Conservation (phyloP, 30 jellyfish, hydroid and myxozoan genomes). For the Nemopilema nomurai region DNA sequence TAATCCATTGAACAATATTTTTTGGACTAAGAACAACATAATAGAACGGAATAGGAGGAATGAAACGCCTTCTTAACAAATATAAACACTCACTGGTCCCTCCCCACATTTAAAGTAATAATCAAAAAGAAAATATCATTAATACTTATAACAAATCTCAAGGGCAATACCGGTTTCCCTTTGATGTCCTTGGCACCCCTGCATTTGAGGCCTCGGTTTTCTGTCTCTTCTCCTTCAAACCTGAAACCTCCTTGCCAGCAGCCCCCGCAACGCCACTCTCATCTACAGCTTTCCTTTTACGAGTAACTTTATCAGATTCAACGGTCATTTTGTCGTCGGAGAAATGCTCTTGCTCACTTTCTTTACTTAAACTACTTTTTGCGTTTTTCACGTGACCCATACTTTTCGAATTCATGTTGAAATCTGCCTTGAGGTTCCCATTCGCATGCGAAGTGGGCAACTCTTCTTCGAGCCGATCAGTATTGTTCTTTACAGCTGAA, state of each 20-base stretch:
- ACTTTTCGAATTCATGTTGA: background rate
- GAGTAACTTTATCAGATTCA: background rate
- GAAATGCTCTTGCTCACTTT: background rate
- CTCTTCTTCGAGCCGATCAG: background rate
- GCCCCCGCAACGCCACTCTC: constrained; percentile 5
- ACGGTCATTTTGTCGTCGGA: background rate
- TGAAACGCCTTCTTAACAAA: too few species aligned
- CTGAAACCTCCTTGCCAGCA: constrained; percentile 16
- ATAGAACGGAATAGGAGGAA: too few species aligned
- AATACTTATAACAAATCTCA: too few species aligned
- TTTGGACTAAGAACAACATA: too few species aligned
- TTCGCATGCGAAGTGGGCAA: background rate
- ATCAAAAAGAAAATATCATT: too few species aligned
- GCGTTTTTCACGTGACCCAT: background rate
- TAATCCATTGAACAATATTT: too few species aligned
- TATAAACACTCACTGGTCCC: too few species aligned
- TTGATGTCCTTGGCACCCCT: constrained; percentile 10
- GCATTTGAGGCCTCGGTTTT: background rate
- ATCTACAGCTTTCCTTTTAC: constrained; percentile 21
- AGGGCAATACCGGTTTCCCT: constrained; percentile 29
- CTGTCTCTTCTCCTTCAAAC: constrained; percentile 13
- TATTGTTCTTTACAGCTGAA: too few species aligned
- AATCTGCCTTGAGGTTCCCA: too few species aligned
- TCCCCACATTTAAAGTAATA: too few species aligned
- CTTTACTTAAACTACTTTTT: background rate